Evolutionary conservation across 2,888 invertebrate species (phyloP), one percentile per base, ranked within the genome.

Genomic region (Lydus trimaculatus): DNA sequence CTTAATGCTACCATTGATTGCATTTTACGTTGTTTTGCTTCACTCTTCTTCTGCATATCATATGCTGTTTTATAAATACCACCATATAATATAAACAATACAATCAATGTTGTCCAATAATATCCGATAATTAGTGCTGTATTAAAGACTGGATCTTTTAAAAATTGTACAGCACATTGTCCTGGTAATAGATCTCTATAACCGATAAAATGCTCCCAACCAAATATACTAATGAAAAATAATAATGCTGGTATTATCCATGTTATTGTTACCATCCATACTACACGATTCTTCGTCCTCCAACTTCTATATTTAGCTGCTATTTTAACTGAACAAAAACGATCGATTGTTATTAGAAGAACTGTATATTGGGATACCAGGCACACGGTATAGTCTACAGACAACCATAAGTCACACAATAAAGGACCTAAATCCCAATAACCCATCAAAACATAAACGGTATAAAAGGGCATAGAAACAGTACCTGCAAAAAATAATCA

Each of bases 281-380:
- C 92, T 15, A 98, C 98, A 77, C 95, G 91, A 72, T 92, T 92
- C 81, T 97, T 96, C 5, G 98, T 98, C 64, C 98, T 89, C 99
- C 99, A 99, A 79, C 95, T 94, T 73, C 99, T 90, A 83, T 99
- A 99, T 79, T 94, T 94, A 15, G 99, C 97, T 5, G 99, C 98
- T 76, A 98, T 98, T 88, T 97, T 98, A 7, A 99, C 99, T 33
- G 98, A 98, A 86, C 99, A 99, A 86, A 97, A 99, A 76, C 99
- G 90, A 86, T 99, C 99, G 73, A 99, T 96, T 33, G 99, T 99
- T 81, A 99, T 99, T 72, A 99, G 90, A 67, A 99, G 90, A 17
- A 99, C 99, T 0, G 99, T 99, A 86, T 99, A 99, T 85, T 99
- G 99, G 9, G 99, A 99, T 31, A 98, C 98, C 61, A 99, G 89